Base-by-base conservation (phyloP, 30 jellyfish, hydroid and myxozoan species). In the Aurelia coerulea region DNA sequence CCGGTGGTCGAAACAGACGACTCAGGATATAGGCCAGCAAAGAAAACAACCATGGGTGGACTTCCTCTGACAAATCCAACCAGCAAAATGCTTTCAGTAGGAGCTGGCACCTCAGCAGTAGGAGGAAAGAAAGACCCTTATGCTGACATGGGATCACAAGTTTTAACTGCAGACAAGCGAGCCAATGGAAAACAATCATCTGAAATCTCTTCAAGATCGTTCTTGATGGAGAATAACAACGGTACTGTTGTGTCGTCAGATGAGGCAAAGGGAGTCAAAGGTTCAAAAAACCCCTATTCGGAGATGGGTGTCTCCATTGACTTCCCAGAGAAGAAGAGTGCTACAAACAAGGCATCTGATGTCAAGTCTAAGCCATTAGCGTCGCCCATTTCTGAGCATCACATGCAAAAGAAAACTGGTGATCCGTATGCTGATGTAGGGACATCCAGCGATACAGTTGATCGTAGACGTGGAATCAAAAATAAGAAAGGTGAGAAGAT, bases 81-180 rank as follows among this genome's bases (percentile, higher is more conserved):
- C 0, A 79, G 66, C 42, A 85, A 74, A 19, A 13, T 69, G 3
- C 13, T 50, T 13, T 10, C 18, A 31, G 62, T 42, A 4, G 64
- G 64, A 7, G 70, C 52, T 0, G 95, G 90, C 46, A 68, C 96
- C 8, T 31, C 77, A 35, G 81, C 86, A 2, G 69, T 58, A 23
- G 74, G 23, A 41, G 78, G 37, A 56, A 68, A 31, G 67, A 89
- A 68, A 62, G 98, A 93, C 72, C 99, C 97, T 23, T 94, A 94
- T 66, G 96, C 97, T 6, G 99, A 94, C 39, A 68, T 94, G 83
- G 99, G 99, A 12, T 80, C 96, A 19, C 68, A 93, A 10, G 87
- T 74, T 3, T 90, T 83, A 1, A 71, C 89, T 13, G 51, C 90
- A 8, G 94, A 88, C 19, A 83, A 86, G 32, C 79, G 90, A 69